Percentiles rank a stretch among this genome's conserved stretches.
These are phyloP conservation scores for Phortica magna DNA, from an alignment of 2,888 invertebrate species.

Conservation along the genomic window DNA sequence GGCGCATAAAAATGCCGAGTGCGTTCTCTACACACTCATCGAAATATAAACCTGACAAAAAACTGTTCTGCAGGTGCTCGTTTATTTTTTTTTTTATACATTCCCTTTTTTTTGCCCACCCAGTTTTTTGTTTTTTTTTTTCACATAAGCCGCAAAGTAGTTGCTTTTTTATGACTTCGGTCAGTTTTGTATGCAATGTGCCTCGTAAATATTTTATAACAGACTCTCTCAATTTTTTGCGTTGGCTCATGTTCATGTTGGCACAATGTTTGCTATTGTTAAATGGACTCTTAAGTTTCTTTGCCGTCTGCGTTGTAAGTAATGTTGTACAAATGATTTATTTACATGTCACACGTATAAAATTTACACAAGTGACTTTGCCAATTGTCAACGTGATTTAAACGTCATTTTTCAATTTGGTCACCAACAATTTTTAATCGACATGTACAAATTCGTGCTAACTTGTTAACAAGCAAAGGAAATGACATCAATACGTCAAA, in stretches of 20 bases:
- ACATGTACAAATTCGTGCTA: too few species aligned
- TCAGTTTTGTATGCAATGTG: constrained; percentile 53
- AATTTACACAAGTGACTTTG: constrained; percentile 66
- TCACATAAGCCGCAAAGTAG: constrained; percentile 70
- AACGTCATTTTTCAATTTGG: constrained; percentile 2
- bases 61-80: constrained; percentile 32
- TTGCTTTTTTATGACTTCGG: constrained; percentile 66
- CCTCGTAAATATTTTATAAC: constrained; percentile 72
- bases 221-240: not conserved
- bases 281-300: constrained; percentile 3
- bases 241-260: constrained; percentile 54
- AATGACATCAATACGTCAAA: too few species aligned
- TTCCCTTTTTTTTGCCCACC: constrained; percentile 15
- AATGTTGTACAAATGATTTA: constrained; percentile 6
- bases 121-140: constrained; percentile 46
- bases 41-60: constrained; percentile 29
- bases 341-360: not conserved
- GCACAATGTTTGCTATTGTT: not conserved
- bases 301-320: not conserved
- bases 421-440: too few species aligned
- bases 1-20: constrained; percentile 2
- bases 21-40: constrained; percentile 27
- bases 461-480: too few species aligned
- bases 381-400: constrained; percentile 58
- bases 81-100: not conserved